Base-by-base conservation (phyloP, 2,797 vertebrate genomes). In the Urosaurus nigricauda region DNA sequence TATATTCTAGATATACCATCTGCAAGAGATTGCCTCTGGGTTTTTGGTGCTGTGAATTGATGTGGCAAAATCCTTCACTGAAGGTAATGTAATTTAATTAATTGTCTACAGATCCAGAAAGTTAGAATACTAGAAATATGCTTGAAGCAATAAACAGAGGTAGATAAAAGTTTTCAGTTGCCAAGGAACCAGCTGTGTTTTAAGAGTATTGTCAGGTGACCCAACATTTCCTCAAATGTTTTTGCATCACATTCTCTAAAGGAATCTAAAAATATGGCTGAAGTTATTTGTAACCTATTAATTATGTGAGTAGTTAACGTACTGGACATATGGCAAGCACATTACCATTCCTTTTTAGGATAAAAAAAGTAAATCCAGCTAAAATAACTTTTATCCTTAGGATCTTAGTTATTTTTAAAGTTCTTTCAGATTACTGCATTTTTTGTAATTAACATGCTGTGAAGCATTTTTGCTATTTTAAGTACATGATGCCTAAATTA, bases 131-230 rank as follows among this genome's bases (percentile, higher is more conserved):
- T 32, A 17, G 17, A 86, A 21, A 79, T 13, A 86, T 86, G 35
- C 16, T 26, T 65, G 13, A 86, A 86, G 9, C n/a, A 37, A 43
- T 86, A 29, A 3, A 78, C 26, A 37, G 63, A 82, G 37, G 13
- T 84, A 29, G 63, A 68, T 37, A 65, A 53, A 79, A 68, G 40
- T 17, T 86, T 29, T 13, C 65, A 77, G 29, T 86, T 68, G 43
- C 29, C n/a, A 79, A 53, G 43, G 60, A 79, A 79, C 85, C 24
- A 37, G 47, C 51, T 79, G 60, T 79, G 7, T 86, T 86, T 78
- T 37, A 68, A 16, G 40, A 60, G 47, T 79, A 65, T 29, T 37
- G 4, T 70, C 26, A 21, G 16, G 75, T 47, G 24, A 68, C 21
- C n/a, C 35, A 40, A 79, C 60, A 2, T 24, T 56, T 82, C 58